Conservation (phyloP, 2,888 invertebrate species). For the Ceraclea dissimilis region DNA sequence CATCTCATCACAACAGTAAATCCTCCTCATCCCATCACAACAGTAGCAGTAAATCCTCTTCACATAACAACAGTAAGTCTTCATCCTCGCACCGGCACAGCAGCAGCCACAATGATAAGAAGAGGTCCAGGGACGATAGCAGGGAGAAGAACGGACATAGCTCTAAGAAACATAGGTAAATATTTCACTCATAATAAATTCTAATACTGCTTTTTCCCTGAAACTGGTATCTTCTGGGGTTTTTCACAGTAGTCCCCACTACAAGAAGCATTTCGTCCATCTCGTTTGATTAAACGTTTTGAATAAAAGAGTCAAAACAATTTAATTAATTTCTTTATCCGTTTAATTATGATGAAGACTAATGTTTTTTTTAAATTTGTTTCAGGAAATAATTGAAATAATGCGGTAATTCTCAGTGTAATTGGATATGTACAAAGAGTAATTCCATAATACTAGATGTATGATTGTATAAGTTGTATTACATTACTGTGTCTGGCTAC, state of each 20-base stretch:
- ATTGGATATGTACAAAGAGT: background rate
- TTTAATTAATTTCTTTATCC: too few species aligned
- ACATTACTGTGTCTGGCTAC: too few species aligned
- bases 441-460: background rate
- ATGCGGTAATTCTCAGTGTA: background rate
- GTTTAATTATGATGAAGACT: too few species aligned
- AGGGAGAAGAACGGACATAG: slow-evolving; percentile 53
- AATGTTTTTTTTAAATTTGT: background rate
- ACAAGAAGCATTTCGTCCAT: too few species aligned
- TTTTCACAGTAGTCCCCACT: too few species aligned
- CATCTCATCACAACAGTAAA: slow-evolving; percentile 30
- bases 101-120: slow-evolving; percentile 47
- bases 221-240: background rate
- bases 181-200: background rate
- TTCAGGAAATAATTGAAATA: background rate
- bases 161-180: slow-evolving; percentile 61
- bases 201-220: background rate
- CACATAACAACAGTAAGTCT: slow-evolving; percentile 15
- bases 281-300: too few species aligned
- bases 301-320: too few species aligned
- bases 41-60: slow-evolving; percentile 32
- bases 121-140: slow-evolving; percentile 71
- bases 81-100: slow-evolving; percentile 29
- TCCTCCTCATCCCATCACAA: slow-evolving; percentile 12
- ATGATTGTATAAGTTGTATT: too few species aligned